These are phyloP conservation scores for Geotrypetes seraphini DNA, from an alignment of 2,797 vertebrate species.

Conservation along the genomic window DNA sequence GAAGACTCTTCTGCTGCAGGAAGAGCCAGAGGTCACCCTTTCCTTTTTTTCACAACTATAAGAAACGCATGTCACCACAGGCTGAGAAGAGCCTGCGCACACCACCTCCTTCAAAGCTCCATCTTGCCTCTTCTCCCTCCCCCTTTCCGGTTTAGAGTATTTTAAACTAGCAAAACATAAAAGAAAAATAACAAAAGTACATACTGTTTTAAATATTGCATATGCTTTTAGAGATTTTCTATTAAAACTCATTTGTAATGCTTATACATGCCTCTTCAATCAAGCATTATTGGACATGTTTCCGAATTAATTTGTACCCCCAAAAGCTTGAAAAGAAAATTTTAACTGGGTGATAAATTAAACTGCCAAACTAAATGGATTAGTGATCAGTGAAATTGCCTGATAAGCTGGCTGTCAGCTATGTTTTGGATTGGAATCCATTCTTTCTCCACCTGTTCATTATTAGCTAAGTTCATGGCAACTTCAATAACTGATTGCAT, in stretches of 20 bases:
- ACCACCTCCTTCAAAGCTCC: too few relatives aligned
- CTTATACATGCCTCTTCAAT: constrained; percentile 30
- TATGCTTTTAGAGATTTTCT: constrained; percentile 7
- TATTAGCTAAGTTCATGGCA: constrained; percentile 45
- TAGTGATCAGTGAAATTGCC: constrained; percentile 59
- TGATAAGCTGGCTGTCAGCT: constrained; percentile 53
- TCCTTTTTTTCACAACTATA: too few relatives aligned
- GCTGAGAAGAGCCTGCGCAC: too few relatives aligned
- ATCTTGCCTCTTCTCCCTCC: too few relatives aligned
- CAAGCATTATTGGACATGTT: constrained; percentile 25
- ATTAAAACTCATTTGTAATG: constrained; percentile 28
- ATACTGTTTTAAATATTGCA: neutral
- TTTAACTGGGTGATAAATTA: constrained; percentile 55
- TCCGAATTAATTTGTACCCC: constrained; percentile 49
- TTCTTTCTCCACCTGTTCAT: constrained; percentile 57
- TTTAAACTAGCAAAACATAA: too few relatives aligned
- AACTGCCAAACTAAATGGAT: constrained; percentile 57
- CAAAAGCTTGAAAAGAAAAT: constrained; percentile 41
- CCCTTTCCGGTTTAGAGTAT: too few relatives aligned
- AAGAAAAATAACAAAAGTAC: neutral
- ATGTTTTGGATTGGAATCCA: constrained; percentile 51
- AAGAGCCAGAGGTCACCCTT: too few relatives aligned
- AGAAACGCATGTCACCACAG: too few relatives aligned
- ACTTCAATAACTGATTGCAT: constrained; percentile 49
- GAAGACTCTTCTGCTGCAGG: too few relatives aligned